Base-by-base conservation (phyloP, 2,888 invertebrate genomes). In the Acrocera orbiculus region DNA sequence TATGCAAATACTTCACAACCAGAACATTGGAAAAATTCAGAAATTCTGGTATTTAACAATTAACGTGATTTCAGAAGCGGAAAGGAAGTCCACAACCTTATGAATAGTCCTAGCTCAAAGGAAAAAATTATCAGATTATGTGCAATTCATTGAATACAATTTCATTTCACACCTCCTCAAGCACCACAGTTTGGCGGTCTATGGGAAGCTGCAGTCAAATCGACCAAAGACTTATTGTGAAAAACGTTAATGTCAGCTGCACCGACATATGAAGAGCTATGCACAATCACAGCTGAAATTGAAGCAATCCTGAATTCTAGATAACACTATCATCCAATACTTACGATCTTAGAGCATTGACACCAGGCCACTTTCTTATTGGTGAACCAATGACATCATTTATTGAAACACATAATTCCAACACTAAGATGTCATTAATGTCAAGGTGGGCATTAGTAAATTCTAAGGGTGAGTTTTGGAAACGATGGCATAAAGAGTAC, bases 291-390 rank as follows among this genome's bases (percentile, higher is more conserved):
- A 5, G 27, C 40, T 14, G 41, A 46, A 41, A 36, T 44, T 4
- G 44, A 45, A 36, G 40, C 43, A 4, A 40, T 44, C 24, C 32
- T 47, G 10, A 47, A 46, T 31, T 44, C 47, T 10, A 36, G 44
- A 36, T 39, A 5, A 30, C 41, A 6, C 8, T 42, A 17, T 41
- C 40, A 10, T 27, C 38, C 14, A 40, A 44, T 26, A 41, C 43
- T 6, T 44, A 42, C 34, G 42, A 44, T 27, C 32, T 39, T 7
- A 36, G 38, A 37, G 41, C 44, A 0, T 23, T 45, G 1, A 42
- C 44, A 2, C 42, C 43, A 2, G 42, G 32, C 2, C 42, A 42
- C 22, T 27, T 43, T 13, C 16, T 37, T 8, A 41, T 44, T 31
- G 43, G 43, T 7, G 36, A 30, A 10, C 32, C 41, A 1, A 29